These are phyloP conservation scores for Scomber japonicus DNA, from an alignment of 2,113 vertebrate genomes.

Conservation along the genomic window DNA sequence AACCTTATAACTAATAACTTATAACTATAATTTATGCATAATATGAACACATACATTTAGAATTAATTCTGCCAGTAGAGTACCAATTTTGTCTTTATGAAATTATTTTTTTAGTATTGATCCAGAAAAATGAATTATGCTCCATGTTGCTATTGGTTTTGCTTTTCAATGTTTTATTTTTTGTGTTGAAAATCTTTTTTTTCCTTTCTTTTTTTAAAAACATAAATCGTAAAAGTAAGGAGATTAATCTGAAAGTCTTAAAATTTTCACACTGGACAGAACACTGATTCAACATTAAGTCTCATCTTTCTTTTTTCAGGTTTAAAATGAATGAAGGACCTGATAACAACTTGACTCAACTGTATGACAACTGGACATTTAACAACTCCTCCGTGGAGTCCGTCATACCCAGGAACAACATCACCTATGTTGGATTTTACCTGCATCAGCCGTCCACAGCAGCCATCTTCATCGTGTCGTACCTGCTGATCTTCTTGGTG, in stretches of 20 bases:
- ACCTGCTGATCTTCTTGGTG: slow-evolving; percentile 93
- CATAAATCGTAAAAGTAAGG: neutral
- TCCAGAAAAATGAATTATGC: no score
- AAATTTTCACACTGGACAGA: neutral
- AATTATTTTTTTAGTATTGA: no score
- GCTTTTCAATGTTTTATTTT: no score
- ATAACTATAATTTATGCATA: no score
- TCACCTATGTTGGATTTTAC: slow-evolving; percentile 93
- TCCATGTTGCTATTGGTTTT: no score
- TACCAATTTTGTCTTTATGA: no score
- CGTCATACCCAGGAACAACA: slow-evolving; percentile 75
- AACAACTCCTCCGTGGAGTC: slow-evolving; percentile 68
- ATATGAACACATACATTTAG: no score
- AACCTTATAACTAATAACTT: no score
- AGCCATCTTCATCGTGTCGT: slow-evolving; percentile 91
- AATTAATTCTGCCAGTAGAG: no score
- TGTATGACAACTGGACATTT: slow-evolving; percentile 77
- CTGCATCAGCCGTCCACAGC: slow-evolving; percentile 89
- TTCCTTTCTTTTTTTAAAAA: neutral
- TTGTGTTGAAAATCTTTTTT: neutral
- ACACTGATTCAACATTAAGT: neutral
- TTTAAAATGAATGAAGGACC: slow-evolving; percentile 77
- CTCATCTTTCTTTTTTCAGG: slow-evolving; percentile 49
- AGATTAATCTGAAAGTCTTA: neutral
- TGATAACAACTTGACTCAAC: slow-evolving; percentile 79